Base-by-base conservation (phyloP, 2,797 vertebrate genomes). In the Erethizon dorsatum region DNA sequence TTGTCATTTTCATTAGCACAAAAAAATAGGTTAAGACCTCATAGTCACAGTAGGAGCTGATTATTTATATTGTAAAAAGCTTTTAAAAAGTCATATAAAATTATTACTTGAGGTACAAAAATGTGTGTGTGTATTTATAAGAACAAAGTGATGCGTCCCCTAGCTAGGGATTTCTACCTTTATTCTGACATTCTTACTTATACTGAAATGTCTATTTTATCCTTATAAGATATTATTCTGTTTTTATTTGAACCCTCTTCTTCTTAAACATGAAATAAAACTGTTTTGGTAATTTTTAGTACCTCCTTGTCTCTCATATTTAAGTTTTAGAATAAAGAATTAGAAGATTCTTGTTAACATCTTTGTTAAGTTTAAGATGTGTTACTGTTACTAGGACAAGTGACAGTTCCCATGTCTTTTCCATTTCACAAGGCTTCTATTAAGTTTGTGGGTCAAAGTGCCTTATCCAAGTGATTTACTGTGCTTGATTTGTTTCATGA, bases 241-340 rank as follows among this genome's bases (percentile, higher is more conserved):
- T 89, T 90, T 26, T 97, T 77, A 80, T 95, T 88, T 80, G 50
- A 79, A 83, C 22, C 93, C 6, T 41, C 20, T 73, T 12, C 84
- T 80, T 57, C 90, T 56, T 93, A 24, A 78, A 41, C 24, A 52
- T 57, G 6, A 82, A 80, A 84, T 84, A 59, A 90, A 92, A 63
- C 52, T 88, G 15, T n/a, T 67, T 89, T 92, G 31, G 14, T 88
- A 78, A 84, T 52, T 96, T 84, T 88, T 90, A 77, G 10, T 37
- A 71, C 88, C 71, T 84, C 45, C 47, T 59, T 94, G 33, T 67
- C 52, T 83, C 61, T 78, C 57, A 83, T 79, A 91, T 95, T 97
- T 86, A 94, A 90, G 37, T 95, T 92, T 69, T 67, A 79, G 82
- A 18, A 92, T 80, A 84, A 89, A 83, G 24, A 73, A 85, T 69